phyloP scores from a whole-genome alignment of 2,888 invertebrate species.

The Thera britannica region DNA sequence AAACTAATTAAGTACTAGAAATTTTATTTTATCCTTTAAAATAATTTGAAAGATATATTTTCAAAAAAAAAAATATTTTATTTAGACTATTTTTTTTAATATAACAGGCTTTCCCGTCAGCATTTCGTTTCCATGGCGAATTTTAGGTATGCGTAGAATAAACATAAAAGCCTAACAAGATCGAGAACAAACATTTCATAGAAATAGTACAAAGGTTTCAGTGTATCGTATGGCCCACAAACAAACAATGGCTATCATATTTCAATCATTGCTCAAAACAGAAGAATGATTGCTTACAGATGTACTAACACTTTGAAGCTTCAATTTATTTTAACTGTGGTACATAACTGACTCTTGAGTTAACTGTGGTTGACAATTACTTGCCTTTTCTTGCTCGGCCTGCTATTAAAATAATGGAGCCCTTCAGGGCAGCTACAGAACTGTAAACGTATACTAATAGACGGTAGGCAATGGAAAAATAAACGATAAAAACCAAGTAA shows the following conservation, averaged over 20 bases:
- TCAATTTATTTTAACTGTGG: slow-evolving; percentile 5
- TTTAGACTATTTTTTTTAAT: too few species aligned
- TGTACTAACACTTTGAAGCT: slow-evolving; percentile 11
- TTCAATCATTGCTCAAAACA: slow-evolving; percentile 55
- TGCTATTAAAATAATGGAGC: slow-evolving; percentile 62
- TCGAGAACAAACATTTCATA: not conserved
- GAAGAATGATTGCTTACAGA: slow-evolving; percentile 57
- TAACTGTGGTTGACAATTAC: slow-evolving; percentile 45
- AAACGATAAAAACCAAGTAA: not conserved
- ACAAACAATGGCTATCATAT: slow-evolving; percentile 70
- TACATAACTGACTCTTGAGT: not conserved
- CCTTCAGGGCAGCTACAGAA: slow-evolving; percentile 48
- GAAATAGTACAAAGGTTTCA: slow-evolving; percentile 54
- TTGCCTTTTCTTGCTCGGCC: slow-evolving; percentile 52
- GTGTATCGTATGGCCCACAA: slow-evolving; percentile 66
- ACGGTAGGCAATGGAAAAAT: not conserved
- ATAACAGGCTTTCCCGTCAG: not conserved
- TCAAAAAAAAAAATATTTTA: too few species aligned
- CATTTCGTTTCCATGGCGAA: not conserved
- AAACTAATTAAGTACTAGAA: too few species aligned
- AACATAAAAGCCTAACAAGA: not conserved
- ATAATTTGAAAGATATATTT: too few species aligned
- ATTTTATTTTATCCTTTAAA: too few species aligned
- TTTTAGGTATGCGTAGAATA: not conserved
- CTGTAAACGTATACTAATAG: slow-evolving; percentile 28